Conservation (phyloP, 2,113 vertebrate genomes). For the Gallinago media region DNA sequence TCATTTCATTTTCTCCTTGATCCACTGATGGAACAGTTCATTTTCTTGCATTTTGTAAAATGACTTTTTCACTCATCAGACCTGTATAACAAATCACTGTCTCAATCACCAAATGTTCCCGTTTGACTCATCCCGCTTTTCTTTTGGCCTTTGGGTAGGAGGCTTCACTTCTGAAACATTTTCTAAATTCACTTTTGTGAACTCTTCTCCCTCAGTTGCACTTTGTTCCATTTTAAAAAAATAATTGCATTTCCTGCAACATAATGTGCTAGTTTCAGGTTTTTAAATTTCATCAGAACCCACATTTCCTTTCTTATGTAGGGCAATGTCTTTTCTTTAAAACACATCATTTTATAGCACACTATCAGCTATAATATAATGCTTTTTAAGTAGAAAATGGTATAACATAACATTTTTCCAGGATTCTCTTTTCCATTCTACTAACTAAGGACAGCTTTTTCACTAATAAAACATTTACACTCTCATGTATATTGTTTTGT, state of each 20-base stretch:
- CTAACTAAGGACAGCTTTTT: background rate
- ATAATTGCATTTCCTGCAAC: conserved; percentile 41
- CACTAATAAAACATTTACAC: background rate
- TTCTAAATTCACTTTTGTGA: conserved; percentile 54
- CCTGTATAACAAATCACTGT: conserved; percentile 55
- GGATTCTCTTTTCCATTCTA: background rate
- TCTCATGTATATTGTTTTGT: background rate
- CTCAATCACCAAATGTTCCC: conserved; percentile 30
- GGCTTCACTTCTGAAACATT: conserved; percentile 45
- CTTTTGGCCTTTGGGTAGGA: conserved; percentile 49
- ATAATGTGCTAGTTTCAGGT: conserved; percentile 1
- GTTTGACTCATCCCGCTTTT: conserved; percentile 9
- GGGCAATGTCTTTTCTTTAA: background rate
- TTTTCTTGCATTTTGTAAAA: conserved; percentile 49
- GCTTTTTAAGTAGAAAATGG: background rate
- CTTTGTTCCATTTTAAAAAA: conserved; percentile 35
- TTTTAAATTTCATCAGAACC: background rate
- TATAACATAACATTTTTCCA: background rate
- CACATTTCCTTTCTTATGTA: background rate
- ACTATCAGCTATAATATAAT: background rate
- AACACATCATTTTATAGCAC: background rate
- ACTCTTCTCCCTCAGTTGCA: background rate
- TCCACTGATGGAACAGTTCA: conserved; percentile 42
- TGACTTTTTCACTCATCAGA: conserved; percentile 50
- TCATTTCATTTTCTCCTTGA: conserved; percentile 61